Evolutionary conservation across 2,797 vertebrate species (phyloP).

Genomic region (Menidia menidia): DNA sequence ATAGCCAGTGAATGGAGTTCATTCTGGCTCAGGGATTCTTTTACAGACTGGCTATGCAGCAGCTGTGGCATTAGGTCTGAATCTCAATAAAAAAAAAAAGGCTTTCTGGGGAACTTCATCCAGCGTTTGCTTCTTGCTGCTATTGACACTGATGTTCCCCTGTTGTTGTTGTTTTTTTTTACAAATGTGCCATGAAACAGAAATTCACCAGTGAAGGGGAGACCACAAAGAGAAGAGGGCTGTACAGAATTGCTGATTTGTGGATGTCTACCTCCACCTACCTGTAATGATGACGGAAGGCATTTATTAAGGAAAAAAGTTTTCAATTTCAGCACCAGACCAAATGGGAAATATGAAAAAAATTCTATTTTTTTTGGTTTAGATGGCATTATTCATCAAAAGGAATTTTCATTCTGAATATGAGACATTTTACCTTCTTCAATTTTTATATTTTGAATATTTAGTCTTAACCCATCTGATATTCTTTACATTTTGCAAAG

Average conservation of each 20-base stretch:
- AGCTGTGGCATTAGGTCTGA: conserved; percentile 68
- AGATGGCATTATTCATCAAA: no score
- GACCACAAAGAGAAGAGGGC: neutral
- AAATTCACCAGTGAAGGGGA: no score
- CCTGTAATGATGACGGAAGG: neutral
- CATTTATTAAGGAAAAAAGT: neutral
- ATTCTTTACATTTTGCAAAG: neutral
- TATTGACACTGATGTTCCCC: neutral
- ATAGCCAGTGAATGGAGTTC: conserved; percentile 68
- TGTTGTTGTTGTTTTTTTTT: no score
- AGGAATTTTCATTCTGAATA: no score
- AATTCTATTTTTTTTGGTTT: no score
- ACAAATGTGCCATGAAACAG: no score
- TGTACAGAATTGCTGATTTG: neutral
- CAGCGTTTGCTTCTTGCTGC: conserved; percentile 48
- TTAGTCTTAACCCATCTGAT: neutral
- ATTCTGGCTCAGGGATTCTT: conserved; percentile 76
- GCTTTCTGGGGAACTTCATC: conserved; percentile 65
- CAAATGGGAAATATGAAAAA: no score
- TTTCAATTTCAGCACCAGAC: no score
- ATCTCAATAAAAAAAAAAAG: conserved; percentile 76
- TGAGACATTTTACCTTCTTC: no score
- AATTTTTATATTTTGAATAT: neutral
- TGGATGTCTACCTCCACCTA: neutral
- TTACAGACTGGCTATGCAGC: conserved; percentile 62